Base-by-base conservation (phyloP, 2,797 vertebrate species). In the Rhinichthys osculus region DNA sequence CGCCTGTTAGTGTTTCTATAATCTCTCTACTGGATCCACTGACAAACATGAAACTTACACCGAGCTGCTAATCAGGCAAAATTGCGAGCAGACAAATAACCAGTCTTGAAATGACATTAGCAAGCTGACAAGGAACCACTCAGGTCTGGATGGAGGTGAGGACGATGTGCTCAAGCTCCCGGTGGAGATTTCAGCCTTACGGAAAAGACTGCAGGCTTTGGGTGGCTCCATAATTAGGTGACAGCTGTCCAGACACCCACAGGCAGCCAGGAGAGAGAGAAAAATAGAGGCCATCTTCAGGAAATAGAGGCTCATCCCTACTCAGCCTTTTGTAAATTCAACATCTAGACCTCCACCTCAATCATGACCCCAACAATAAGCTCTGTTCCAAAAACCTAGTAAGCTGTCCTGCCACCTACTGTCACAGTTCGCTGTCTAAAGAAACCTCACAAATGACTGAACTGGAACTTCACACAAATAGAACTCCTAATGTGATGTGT, bases 221-320 rank as follows among this genome's bases (percentile, higher is more conserved):
- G 88, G 88, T 84, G 86, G 89, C 87, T 86, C 82, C 30, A 83
- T 92, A 90, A 92, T 90, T 92, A 90, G 88, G 83, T 82, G 84
- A 90, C 89, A 92, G 89, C 89, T 90, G 89, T 87, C 90, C 89
- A 90, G 89, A 86, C 87, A 85, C 87, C 89, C 84, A 85, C 87
- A 81, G 87, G 83, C 79, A 35, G 79, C 78, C 40, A 62, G 38
- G 71, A 71, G 44, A 80, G 62, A 82, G 67, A 80, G 82, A 85
- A 16, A 78, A 16, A 78, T 27, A 87, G n/a, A 77, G 81, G 77
- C 69, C 78, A 72, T 69, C 78, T 77, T 78, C 74, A 83, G 83
- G 73, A n/a, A n/a, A n/a, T n/a, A n/a, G n/a, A n/a, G n/a, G n/a
- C 70, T 47, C 62, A 66, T 73, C 57, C 67, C 30, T 33, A 33